These are phyloP conservation scores for Willisornis vidua DNA, from an alignment of 2,113 vertebrate genomes.

Conservation along the genomic window DNA sequence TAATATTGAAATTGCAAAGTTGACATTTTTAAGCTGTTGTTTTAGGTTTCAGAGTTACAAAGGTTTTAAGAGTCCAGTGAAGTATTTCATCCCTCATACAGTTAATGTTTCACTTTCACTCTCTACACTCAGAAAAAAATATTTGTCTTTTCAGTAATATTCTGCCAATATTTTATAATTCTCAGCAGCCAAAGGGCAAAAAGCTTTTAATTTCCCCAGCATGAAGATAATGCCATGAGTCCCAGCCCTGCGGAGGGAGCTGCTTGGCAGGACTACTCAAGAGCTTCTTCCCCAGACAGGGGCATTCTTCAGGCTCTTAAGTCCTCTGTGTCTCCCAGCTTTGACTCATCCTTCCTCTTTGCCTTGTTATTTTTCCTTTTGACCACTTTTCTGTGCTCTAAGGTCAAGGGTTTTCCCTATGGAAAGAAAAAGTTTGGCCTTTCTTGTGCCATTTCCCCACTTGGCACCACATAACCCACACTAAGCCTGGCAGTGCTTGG, in stretches of 20 bases:
- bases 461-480: background rate
- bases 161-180: background rate
- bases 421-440: background rate
- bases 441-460: background rate
- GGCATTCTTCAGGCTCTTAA: background rate
- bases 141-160: background rate
- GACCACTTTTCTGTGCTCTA: background rate
- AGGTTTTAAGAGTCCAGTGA: background rate
- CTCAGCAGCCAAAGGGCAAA: background rate
- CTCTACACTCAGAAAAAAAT: background rate
- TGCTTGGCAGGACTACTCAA: background rate
- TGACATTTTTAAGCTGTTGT: background rate
- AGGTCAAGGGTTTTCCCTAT: slow-evolving; percentile 14
- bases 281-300: background rate
- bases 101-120: background rate
- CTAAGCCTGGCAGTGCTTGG: background rate
- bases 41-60: background rate
- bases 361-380: slow-evolving; percentile 43
- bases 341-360: background rate
- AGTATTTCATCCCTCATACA: background rate
- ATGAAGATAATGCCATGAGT: background rate
- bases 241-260: background rate
- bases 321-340: background rate
- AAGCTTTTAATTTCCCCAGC: background rate
- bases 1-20: background rate